A percentile compares a stretch with the other conserved stretches of the same genome.
Evolutionary conservation across 2,888 invertebrate genomes (phyloP).

Genomic region (Nemotelus nigrinus): DNA sequence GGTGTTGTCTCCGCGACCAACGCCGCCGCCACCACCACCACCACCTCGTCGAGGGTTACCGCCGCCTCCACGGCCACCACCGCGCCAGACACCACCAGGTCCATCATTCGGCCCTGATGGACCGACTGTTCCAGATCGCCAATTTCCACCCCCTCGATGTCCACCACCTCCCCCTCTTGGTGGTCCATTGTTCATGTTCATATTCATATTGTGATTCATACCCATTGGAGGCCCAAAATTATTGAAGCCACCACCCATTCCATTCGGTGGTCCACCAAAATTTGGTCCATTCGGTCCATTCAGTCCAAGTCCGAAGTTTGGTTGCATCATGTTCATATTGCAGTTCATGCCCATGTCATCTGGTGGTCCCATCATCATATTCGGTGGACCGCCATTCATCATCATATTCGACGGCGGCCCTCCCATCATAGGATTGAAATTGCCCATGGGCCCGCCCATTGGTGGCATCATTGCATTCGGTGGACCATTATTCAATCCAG

Average conservation of each 20-base stretch:
- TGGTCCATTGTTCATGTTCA: slow-evolving; percentile 53
- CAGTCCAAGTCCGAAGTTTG: neutral
- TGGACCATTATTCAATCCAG: slow-evolving; percentile 54
- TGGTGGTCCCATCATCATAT: slow-evolving; percentile 55
- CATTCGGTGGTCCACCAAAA: slow-evolving; percentile 37
- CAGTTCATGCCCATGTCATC: slow-evolving; percentile 45
- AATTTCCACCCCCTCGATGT: slow-evolving; percentile 58
- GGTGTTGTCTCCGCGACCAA: slow-evolving; percentile 66
- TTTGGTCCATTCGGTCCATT: slow-evolving; percentile 11
- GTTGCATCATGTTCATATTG: slow-evolving; percentile 44
- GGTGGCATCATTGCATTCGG: slow-evolving; percentile 52
- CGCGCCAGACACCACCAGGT: slow-evolving; percentile 59
- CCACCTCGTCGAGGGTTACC: slow-evolving; percentile 58
- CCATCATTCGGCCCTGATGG: slow-evolving; percentile 55
- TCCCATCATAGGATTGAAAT: slow-evolving; percentile 45
- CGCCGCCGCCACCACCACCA: slow-evolving; percentile 59
- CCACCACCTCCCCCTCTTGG: slow-evolving; percentile 60
- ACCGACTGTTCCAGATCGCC: slow-evolving; percentile 46
- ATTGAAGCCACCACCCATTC: slow-evolving; percentile 41
- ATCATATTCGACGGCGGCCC: slow-evolving; percentile 47
- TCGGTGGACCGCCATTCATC: slow-evolving; percentile 45
- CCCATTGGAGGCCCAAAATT: slow-evolving; percentile 40
- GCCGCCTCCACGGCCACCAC: slow-evolving; percentile 61
- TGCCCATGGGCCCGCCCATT: slow-evolving; percentile 43
- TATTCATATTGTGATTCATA: slow-evolving; percentile 44